Evolutionary conservation across 2,888 invertebrate species (phyloP).

Genomic region (Parapristionchus giblindavisi): DNA sequence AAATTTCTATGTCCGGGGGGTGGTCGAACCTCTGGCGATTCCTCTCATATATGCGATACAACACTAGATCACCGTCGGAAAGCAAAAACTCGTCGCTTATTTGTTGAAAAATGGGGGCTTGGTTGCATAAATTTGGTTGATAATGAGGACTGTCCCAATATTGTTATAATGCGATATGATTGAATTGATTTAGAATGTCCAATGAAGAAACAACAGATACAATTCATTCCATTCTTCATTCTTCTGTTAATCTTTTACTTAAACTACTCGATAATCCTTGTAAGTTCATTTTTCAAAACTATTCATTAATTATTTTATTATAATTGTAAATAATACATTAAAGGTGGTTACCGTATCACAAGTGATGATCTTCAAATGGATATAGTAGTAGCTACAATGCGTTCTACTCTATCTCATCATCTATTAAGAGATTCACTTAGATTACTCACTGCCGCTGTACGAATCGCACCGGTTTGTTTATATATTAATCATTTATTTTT

Average conservation of each 20-base stretch:
- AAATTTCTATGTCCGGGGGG: too few relatives aligned
- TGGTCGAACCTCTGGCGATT: too few relatives aligned
- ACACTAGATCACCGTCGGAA: too few relatives aligned
- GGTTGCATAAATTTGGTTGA: too few relatives aligned
- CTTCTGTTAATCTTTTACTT: constrained; percentile 15
- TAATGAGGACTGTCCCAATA: too few relatives aligned
- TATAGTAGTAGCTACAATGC: constrained; percentile 85
- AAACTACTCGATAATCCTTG: constrained; percentile 13
- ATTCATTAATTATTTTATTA: neutral
- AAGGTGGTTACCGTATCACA: constrained; percentile 45
- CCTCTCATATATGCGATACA: too few relatives aligned
- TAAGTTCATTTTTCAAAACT: neutral
- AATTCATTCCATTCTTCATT: constrained; percentile 27
- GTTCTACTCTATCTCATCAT: constrained; percentile 90
- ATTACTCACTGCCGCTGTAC: constrained; percentile 82
- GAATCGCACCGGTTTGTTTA: constrained; percentile 77
- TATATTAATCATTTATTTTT: constrained; percentile 17
- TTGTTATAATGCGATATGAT: neutral
- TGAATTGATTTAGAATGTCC: neutral
- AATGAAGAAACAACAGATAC: neutral
- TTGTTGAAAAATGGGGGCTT: too few relatives aligned
- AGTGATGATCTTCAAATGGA: constrained; percentile 75
- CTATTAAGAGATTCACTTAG: constrained; percentile 92
- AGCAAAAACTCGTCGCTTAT: too few relatives aligned
- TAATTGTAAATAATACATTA: too few relatives aligned